Percentiles rank a stretch among this genome's conserved stretches.
phyloP scores from a whole-genome alignment of 2,797 vertebrate species.

The Poeciliopsis paucimaculata region DNA sequence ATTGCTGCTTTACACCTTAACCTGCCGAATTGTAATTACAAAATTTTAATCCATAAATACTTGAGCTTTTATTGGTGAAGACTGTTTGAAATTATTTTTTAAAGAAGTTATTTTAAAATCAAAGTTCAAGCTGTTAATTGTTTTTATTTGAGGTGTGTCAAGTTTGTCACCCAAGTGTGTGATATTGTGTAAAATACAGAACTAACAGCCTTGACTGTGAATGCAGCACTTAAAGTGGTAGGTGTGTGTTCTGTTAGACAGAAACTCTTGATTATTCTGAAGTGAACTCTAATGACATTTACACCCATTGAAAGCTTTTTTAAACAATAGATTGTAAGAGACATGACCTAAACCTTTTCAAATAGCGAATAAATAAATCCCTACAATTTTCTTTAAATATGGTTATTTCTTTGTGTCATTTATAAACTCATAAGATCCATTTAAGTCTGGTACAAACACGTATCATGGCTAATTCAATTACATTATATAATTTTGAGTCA shows the following conservation, averaged over 20 bases:
- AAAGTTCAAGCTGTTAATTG: not conserved
- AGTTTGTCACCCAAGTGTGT: not conserved
- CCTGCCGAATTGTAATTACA: not conserved
- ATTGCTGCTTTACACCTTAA: no score
- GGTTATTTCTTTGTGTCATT: not conserved
- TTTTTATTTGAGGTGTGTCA: not conserved
- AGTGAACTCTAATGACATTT: not conserved
- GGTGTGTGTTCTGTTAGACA: not conserved
- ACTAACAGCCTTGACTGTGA: not conserved
- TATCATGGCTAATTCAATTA: not conserved
- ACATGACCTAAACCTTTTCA: not conserved
- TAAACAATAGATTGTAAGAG: not conserved
- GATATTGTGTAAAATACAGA: not conserved
- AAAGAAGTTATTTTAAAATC: no score
- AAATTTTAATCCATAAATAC: not conserved
- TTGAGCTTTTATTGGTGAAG: not conserved
- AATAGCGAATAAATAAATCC: not conserved
- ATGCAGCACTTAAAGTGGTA: not conserved
- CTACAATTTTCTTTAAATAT: not conserved
- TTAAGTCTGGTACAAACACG: not conserved
- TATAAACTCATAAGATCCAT: not conserved
- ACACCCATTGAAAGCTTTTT: not conserved
- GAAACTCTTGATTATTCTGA: not conserved
- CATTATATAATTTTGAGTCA: not conserved
- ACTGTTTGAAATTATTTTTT: not conserved